Evolutionary conservation across 2,797 vertebrate genomes (phyloP), one percentile per base, ranked within the genome.

Genomic region (Scarus forsteni): DNA sequence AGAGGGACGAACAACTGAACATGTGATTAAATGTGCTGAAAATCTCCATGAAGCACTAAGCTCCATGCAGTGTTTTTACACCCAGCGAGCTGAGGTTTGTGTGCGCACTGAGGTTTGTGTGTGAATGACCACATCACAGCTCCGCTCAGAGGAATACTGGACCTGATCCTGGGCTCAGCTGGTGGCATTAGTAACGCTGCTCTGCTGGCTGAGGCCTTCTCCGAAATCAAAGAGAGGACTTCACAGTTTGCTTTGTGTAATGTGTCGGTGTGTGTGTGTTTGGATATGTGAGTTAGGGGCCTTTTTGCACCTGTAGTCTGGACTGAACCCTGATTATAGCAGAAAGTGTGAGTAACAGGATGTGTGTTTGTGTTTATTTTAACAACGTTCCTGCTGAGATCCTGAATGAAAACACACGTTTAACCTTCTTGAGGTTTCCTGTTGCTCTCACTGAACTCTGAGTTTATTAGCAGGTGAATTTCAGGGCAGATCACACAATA

Each of bases 121-220:
- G 57, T 62, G 62, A 78, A 75, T 55, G 70, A 51, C 67, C 74
- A 76, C 74, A 81, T 85, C 76, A 79, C 3, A 73, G 83, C 75
- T 36, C 58, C 48, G 72, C 75, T 65, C 64, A 36, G 60, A 19
- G 60, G 52, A 40, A 73, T 46, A 27, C 27, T 27, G 27, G 74
- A 78, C 73, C 46, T 66, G 81, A 87, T 77, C 80, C 69, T 50
- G 0, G 1, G 63, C 83, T 89, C 89, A 85, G 86, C 86, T 82
- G 82, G 80, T 70, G 77, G 70, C 68, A 85, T 88, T 88, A 87
- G 85, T 70, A 61, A 88, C 50, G 60, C 79, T 60, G 69, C 62
- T 43, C 56, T 64, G 65, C 79, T 62, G 70, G 74, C 67, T 63
- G 65, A 14, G 68, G 61, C 52, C 8, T 53, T 38, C 49, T 16